Base-by-base conservation (phyloP, 2,113 vertebrate species). In the Dolichallabes microphthalmus region DNA sequence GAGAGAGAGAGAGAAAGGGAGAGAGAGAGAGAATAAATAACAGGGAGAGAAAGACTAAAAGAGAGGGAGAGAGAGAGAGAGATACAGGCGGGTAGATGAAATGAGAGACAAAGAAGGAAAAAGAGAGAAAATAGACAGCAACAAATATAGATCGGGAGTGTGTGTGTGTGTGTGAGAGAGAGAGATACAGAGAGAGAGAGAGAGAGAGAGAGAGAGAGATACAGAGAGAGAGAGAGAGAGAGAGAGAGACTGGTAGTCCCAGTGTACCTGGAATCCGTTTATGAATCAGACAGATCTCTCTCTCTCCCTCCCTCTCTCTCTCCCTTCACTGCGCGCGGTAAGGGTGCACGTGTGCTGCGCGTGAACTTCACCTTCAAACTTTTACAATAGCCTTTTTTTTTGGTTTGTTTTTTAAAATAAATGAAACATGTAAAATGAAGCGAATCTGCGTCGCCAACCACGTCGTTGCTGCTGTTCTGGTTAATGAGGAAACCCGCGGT, bases 131-230 rank as follows among this genome's bases (percentile, higher is more conserved):
- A 45, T 45, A 8, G 45, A 8, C 45, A 45, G 45, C 45, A 45
- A 45, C 45, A 45, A 45, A 45, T 45, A 45, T 45, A 45, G 45
- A 8, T 45, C 45, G 45, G 45, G 45, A 45, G 7, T 45, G 45
- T 45, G 45, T 45, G 45, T 45, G 45, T 35, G 32, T 45, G 39
- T 45, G 45, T 8, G 45, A 45, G 45, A 45, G 45, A 92, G 68
- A 61, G 27, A 11, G 55, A n/a, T n/a, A n/a, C n/a, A 55, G 78
- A 84, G 73, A 61, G 77, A 52, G 25, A 79, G 78, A 71, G 90
- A 92, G 90, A 68, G 64, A 68, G 14, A 68, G 27, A 11, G 55
- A 55, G 78, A 84, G 73, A 61, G 77, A 52, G 25, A 79, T n/a
- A n/a, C n/a, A 45, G 45, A 92, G 68, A 61, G 27, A 11, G 55